Conservation (phyloP, 1,140 invertebrate genomes). For the Bombus sylvicola region DNA sequence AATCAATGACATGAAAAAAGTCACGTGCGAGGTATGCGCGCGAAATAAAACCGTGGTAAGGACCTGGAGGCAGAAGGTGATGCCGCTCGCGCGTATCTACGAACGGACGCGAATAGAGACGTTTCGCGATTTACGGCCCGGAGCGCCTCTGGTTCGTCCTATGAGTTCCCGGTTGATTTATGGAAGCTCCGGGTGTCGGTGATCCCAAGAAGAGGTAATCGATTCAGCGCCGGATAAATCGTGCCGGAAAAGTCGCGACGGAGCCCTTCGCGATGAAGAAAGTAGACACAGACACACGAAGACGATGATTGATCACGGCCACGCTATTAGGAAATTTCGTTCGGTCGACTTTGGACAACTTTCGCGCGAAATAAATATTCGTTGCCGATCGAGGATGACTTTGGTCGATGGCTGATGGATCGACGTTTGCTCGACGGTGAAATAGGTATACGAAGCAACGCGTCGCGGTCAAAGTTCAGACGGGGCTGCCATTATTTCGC, state of each 20-base stretch:
- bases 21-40: background rate
- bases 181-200: conserved; percentile 37
- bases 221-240: conserved; percentile 58
- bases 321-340: conserved; percentile 31
- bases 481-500: background rate
- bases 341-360: background rate
- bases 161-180: conserved; percentile 63
- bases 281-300: background rate
- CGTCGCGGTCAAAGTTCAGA: background rate
- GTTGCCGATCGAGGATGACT: background rate
- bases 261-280: conserved; percentile 12
- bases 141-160: conserved; percentile 28
- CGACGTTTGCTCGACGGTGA: background rate
- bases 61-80: conserved; percentile 1
- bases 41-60: conserved; percentile 18
- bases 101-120: conserved; percentile 52
- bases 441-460: background rate
- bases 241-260: conserved; percentile 59
- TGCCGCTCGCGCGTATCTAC: conserved; percentile 36
- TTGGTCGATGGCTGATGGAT: background rate
- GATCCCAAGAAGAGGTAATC: conserved; percentile 52
- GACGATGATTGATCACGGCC: conserved; percentile 51
- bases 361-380: too few relatives aligned
- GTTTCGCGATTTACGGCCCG: conserved; percentile 63
- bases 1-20: conserved; percentile 3